Percentiles rank a stretch among this genome's conserved stretches.
phyloP scores from a whole-genome alignment of 2,797 vertebrate genomes.

The Dallia pectoralis region DNA sequence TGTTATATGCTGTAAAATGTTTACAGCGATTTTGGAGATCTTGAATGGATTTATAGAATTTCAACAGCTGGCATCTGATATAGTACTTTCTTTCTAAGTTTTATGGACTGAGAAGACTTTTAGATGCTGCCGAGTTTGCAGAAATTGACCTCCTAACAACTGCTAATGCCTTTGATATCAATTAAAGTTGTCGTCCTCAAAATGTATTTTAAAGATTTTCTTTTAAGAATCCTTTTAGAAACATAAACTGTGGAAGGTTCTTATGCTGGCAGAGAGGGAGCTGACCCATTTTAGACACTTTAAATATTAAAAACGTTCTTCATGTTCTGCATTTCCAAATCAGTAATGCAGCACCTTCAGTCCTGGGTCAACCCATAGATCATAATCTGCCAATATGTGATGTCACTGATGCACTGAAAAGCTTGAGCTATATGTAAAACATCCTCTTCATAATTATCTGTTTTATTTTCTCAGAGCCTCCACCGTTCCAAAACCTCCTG shows the following conservation, averaged over 20 bases:
- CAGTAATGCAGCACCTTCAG: too few relatives aligned
- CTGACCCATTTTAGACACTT: neutral
- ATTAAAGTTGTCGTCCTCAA: constrained; percentile 30
- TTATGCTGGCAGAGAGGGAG: constrained; percentile 14
- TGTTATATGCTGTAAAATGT: too few relatives aligned
- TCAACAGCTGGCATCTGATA: constrained; percentile 44
- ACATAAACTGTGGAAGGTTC: constrained; percentile 25
- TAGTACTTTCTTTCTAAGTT: constrained; percentile 15
- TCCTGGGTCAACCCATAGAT: too few relatives aligned
- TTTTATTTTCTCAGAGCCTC: constrained; percentile 66
- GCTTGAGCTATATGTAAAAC: neutral
- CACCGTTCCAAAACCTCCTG: constrained; percentile 72
- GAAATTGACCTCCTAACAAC: constrained; percentile 34
- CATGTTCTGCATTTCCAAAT: neutral
- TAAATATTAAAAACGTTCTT: neutral
- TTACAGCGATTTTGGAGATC: too few relatives aligned
- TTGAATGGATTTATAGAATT: constrained; percentile 38
- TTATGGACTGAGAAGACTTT: constrained; percentile 31
- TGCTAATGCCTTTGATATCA: constrained; percentile 29
- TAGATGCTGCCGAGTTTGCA: constrained; percentile 26
- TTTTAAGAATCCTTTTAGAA: constrained; percentile 19
- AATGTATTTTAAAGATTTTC: constrained; percentile 4
- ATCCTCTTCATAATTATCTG: neutral
- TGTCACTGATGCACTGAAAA: neutral
- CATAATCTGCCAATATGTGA: neutral